Evolutionary conservation across 2,888 invertebrate genomes (phyloP), one percentile per base, ranked within the genome.

Genomic region (Ennomos fuscantarius): DNA sequence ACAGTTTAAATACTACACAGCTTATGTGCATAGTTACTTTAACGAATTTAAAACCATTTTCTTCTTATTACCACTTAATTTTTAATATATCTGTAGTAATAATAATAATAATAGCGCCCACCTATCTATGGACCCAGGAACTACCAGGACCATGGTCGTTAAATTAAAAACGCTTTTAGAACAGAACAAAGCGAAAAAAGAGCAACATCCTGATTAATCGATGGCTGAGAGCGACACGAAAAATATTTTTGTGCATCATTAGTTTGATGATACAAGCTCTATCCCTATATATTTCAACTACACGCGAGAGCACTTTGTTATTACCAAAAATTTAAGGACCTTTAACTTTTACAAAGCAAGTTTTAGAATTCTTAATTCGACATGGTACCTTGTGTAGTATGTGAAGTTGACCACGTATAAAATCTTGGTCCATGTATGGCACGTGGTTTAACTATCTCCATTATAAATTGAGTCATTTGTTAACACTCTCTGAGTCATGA

Each of bases 171-270:
- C 80, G 81, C 83, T 87, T 87, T 84, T 81, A 82, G 84, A 78
- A 73, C 49, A 60, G 44, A 60, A 60, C 71, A 72, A 73, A 75
- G 62, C 50, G 63, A 54, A 79, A 78, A 81, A 79, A 75, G 69
- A 71, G 70, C n/a, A 69, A 79, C 76, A 76, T 78, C 74, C 82
- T 86, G 89, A 90, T 90, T 89, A 90, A 92, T 90, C 78, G 87
- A 85, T 81, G 80, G 74, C 79, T 85, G 86, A 80, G 85, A 76
- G 83, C 73, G 71, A 92, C 91, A 92, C 69, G 89, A 74, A 79
- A 91, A 91, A 88, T 87, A 90, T 89, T 90, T 92, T 89, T 89
- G 84, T 81, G 86, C 79, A 78, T 89, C 91, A 84, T 92, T 89
- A 89, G 79, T 79, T 77, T 81, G 81, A 82, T 76, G 78, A 62